These are phyloP conservation scores for Tryphoninae sp. DNA, from an alignment of 2,888 invertebrate genomes.

Conservation along the genomic window DNA sequence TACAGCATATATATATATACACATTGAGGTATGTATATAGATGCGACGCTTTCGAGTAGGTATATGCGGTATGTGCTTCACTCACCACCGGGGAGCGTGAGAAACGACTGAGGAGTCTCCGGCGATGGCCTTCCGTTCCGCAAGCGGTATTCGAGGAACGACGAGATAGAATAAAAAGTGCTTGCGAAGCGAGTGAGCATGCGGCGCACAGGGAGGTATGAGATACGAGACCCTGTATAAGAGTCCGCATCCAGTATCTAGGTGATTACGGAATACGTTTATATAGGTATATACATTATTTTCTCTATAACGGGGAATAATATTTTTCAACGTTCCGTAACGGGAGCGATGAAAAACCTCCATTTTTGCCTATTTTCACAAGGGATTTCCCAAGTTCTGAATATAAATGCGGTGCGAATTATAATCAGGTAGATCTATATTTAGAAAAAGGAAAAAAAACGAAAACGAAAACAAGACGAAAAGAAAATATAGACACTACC, in stretches of 20 bases:
- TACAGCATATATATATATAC: background rate
- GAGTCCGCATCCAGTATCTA: conserved; percentile 33
- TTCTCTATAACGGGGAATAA: too few species aligned
- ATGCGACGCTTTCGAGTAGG: conserved; percentile 2
- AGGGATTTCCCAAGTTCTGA: too few species aligned
- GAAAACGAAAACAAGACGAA: too few species aligned
- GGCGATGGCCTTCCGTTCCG: conserved; percentile 31
- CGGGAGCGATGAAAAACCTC: too few species aligned
- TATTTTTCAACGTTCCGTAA: too few species aligned
- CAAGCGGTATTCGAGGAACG: conserved; percentile 59
- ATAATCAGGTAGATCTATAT: too few species aligned
- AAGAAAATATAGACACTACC: too few species aligned
- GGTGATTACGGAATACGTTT: background rate
- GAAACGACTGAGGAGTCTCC: conserved; percentile 70
- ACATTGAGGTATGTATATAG: background rate
- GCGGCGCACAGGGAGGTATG: conserved; percentile 38
- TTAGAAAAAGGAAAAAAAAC: too few species aligned
- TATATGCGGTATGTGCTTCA: conserved; percentile 26
- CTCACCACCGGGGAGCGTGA: conserved; percentile 71
- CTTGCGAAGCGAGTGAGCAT: conserved; percentile 52
- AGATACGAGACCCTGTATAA: conserved; percentile 33
- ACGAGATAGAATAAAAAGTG: conserved; percentile 39
- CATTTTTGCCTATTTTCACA: too few species aligned
- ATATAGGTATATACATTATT: background rate
- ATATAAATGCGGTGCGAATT: too few species aligned